Evolutionary conservation across 2,888 invertebrate species (phyloP).

Genomic region (Lasioglossum lativentre): DNA sequence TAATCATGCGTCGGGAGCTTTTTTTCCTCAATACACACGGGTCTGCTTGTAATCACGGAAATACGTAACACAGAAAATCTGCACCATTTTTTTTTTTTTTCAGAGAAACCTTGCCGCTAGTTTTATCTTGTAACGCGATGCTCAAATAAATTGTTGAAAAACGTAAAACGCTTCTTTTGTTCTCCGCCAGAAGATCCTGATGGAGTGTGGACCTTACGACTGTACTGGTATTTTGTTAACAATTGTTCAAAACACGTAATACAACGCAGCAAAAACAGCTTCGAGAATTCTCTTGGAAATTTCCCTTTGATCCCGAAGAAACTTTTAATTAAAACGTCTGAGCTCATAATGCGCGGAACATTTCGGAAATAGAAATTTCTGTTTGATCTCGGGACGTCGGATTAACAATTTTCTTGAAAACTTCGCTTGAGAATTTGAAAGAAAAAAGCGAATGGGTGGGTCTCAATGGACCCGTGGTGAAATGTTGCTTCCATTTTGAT

Average conservation of each 20-base stretch:
- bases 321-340: neutral
- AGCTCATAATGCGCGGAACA: neutral
- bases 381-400: neutral
- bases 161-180: conserved; percentile 24
- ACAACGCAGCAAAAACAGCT: neutral
- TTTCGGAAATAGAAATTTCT: neutral
- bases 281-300: neutral
- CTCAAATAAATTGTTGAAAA: conserved; percentile 76
- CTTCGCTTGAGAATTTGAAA: neutral
- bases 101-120: conserved; percentile 77
- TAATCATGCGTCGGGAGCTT: conserved; percentile 44
- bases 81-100: conserved; percentile 29
- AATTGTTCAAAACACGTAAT: neutral
- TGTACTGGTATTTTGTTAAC: neutral
- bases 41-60: conserved; percentile 40
- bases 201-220: too few relatives aligned
- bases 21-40: conserved; percentile 14
- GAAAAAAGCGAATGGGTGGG: neutral
- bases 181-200: neutral
- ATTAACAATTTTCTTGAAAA: neutral
- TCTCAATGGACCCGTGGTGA: neutral
- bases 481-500: too few relatives aligned
- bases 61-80: neutral
- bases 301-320: neutral
- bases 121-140: conserved; percentile 80